Evolutionary conservation across 2,113 vertebrate genomes (phyloP), one percentile per base, ranked within the genome.

Genomic region (Nyctereutes procyonoides): DNA sequence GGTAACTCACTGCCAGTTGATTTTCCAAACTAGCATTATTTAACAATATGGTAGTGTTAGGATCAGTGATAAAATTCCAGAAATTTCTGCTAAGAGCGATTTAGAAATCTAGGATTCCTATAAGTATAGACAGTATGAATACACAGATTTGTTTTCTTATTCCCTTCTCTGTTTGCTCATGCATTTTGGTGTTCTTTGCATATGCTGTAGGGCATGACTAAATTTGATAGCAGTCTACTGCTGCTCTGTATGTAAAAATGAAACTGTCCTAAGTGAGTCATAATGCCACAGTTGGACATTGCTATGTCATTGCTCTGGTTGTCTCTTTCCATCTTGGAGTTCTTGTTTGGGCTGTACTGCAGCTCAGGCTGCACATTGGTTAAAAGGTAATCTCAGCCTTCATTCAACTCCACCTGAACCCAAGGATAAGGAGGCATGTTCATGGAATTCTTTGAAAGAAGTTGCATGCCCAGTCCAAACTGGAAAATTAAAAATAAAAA

Each of bases 91-190:
- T 51, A 73, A 74, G 63, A 51, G 14, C 32, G 14, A 38, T n/a
- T 83, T 81, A 74, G 8, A 88, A 96, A 81, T 79, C 9, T 62
- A 56, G 10, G 55, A 84, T 95, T 88, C 51, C 13, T 81, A 82
- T 26, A 62, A 24, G n/a, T 84, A 24, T 48, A 55, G 83, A 73
- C 55, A 80, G 3, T n/a, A 26, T 35, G 16, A 95, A 7, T 28
- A 63, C 17, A 84, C 0, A 0, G 12, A 71, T 24, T 82, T 95
- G 28, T 67, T 79, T 51, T 90, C 24, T 74, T 76, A 22, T 48
- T 65, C 26, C 38, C 65, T 55, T 60, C 13, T 38, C 0, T 77
- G 11, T 51, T 30, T 30, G 87, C 17, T 76, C 48, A 6, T 35
- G 5, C 9, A 48, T 12, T 14, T 43, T 20, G 26, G 12, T 84